Base-by-base conservation (phyloP, 2,113 vertebrate species). In the Stigmatopora argus region DNA sequence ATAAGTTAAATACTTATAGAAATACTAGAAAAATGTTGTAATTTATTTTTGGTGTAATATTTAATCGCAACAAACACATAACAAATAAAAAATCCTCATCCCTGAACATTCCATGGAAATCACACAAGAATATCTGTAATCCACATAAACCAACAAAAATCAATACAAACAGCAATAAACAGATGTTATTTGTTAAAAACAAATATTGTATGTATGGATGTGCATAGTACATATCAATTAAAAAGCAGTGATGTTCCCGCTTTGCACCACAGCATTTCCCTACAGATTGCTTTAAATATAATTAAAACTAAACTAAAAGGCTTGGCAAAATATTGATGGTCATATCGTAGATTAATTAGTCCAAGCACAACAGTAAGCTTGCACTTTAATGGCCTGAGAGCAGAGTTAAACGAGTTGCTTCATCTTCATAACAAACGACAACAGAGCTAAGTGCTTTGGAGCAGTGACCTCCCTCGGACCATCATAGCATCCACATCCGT, bases 241-340 rank as follows among this genome's bases (percentile, higher is more conserved):
- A 52, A 52, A 52, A 21, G 21, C 51, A 53, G 6, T 15, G 5
- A 56, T 13, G 12, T 8, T 26, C 14, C 13, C 12, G 12, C 2
- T 55, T 55, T 56, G 53, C 53, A 56, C 53, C 17, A 53, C 70
- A 72, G 62, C 45, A 59, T 75, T 67, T 67, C 17, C 13, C 14
- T 21, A 49, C 63, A 34, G 57, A 68, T 61, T 77, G 70, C 44
- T 31, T 67, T 23, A 49, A 80, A 31, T 65, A 65, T 64, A 61
- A 73, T 72, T 70, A 66, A 34, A 80, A 41, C 5, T 72, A 70
- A 66, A 46, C 48, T 70, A 62, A 77, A 78, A 41, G 31, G 26
- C 65, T 71, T 45, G 69, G 72, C 75, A 74, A 73, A 73, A 83
- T 80, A 86, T 84, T 82, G 79, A 86, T 84, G 78, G 31, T 66